phyloP scores from a whole-genome alignment of 2,113 vertebrate genomes.

The Carlito syrichta region DNA sequence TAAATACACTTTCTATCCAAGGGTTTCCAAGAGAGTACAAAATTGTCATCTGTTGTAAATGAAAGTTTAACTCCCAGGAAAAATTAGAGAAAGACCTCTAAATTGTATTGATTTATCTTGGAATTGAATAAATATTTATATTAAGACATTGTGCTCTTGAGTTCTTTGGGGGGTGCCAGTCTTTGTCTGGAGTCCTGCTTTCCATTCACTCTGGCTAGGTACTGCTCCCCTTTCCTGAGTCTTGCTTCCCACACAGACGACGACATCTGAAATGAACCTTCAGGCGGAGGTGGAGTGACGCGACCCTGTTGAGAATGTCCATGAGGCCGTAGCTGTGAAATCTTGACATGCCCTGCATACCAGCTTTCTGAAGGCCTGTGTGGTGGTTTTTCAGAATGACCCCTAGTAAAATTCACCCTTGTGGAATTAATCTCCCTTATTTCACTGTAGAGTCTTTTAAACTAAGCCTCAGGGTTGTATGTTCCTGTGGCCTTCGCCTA shows the following conservation, averaged over 20 bases:
- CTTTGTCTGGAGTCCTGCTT: neutral
- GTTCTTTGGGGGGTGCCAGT: neutral
- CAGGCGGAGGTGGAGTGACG: neutral
- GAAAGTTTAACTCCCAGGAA: neutral
- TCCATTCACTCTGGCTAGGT: no score
- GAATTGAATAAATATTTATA: neutral
- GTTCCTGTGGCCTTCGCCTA: neutral
- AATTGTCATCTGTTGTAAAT: neutral
- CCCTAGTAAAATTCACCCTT: neutral
- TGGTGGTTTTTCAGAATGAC: slow-evolving; percentile 1
- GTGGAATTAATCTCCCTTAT: neutral
- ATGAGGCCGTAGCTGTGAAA: neutral
- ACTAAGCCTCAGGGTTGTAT: neutral
- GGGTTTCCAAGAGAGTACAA: neutral
- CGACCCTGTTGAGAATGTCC: neutral
- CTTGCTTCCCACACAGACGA: neutral
- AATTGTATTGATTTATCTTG: slow-evolving; percentile 1
- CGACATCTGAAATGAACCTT: neutral
- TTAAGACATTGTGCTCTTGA: neutral
- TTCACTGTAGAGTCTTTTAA: slow-evolving; percentile 15
- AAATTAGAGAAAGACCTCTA: neutral
- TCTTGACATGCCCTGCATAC: neutral
- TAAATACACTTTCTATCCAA: slow-evolving; percentile 25
- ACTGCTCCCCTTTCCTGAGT: no score
- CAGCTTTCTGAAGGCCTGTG: neutral